Evolutionary conservation across 2,797 vertebrate genomes (phyloP).

Genomic region (Dipus sagitta): DNA sequence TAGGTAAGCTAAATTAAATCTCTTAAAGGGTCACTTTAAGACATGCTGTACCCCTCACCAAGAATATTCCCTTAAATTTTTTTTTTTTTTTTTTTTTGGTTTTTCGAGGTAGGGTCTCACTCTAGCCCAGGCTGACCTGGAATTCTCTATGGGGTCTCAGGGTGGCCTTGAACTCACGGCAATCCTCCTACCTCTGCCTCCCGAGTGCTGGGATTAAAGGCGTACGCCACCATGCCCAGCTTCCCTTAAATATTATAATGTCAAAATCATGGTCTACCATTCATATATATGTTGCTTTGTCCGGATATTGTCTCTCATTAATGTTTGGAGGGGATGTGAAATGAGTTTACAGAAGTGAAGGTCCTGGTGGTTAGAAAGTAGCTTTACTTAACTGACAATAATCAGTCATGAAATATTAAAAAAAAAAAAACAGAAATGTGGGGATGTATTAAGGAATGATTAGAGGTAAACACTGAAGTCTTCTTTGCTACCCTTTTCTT

Average conservation of each 20-base stretch:
- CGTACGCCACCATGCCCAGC: no score
- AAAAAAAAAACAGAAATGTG: background rate
- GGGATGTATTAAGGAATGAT: background rate
- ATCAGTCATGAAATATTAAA: background rate
- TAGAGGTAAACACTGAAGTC: accelerated
- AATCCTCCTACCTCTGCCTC: no score
- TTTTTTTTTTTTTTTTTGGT: no score
- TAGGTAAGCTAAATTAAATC: background rate
- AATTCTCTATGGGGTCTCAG: no score
- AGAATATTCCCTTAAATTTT: background rate
- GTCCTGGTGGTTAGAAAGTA: background rate
- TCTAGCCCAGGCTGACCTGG: no score
- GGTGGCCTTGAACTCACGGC: no score
- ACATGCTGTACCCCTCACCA: accelerated
- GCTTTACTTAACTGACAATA: background rate
- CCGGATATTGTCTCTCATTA: background rate
- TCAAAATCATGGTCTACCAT: background rate
- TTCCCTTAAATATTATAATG: background rate
- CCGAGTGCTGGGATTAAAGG: no score
- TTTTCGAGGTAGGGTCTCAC: no score
- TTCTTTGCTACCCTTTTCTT: background rate
- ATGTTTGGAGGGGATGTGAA: background rate
- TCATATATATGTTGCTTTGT: background rate
- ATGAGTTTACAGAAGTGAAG: background rate
- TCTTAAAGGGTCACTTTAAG: background rate